Evolutionary conservation across 2,888 invertebrate genomes (phyloP), one percentile per base, ranked within the genome.

Genomic region (Drosophila atripex): DNA sequence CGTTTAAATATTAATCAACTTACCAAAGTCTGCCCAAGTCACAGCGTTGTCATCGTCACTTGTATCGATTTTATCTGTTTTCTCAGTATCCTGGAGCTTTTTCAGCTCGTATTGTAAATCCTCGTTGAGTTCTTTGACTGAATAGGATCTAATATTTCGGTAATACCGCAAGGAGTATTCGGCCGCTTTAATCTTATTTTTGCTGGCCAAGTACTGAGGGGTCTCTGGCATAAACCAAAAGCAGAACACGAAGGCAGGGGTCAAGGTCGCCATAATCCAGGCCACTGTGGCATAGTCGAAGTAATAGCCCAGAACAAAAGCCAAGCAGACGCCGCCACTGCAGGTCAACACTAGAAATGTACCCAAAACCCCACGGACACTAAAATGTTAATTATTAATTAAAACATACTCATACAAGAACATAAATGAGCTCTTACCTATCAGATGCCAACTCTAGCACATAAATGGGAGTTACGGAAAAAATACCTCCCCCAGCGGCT

Each of bases 161-260:
- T 89, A 92, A 51, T 88, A 92, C 3, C 89, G 77, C 28, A 91
- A 52, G 0, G 91, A 77, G 6, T 80, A 74, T 59, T 91, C 91
- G 1, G 92, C 91, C 75, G 88, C 87, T 78, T 86, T 52, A 4
- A 75, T 23, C 46, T 88, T 88, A 28, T 89, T 83, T 0, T 58
- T 49, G 38, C 82, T 87, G 9, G 89, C 65, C 43, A 92, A 61
- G 60, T 88, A 77, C 56, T 88, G 88, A 0, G 92, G 92, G 2
- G 91, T 91, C 66, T 92, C 91, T 0, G 91, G 91, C 54, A 91
- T 74, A 30, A 89, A 90, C 38, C 78, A 60, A 38, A 91, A 89
- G 7, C 84, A 79, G 0, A 79, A 11, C 5, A 90, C 39, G 68
- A 89, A 91, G 4, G 85, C 3, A 9, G 90, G n/a, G 2, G 88